A percentile compares a stretch with the other conserved stretches of the same genome.
These are phyloP conservation scores for Acrobasis consociella DNA, from an alignment of 2,888 invertebrate genomes.

Conservation along the genomic window DNA sequence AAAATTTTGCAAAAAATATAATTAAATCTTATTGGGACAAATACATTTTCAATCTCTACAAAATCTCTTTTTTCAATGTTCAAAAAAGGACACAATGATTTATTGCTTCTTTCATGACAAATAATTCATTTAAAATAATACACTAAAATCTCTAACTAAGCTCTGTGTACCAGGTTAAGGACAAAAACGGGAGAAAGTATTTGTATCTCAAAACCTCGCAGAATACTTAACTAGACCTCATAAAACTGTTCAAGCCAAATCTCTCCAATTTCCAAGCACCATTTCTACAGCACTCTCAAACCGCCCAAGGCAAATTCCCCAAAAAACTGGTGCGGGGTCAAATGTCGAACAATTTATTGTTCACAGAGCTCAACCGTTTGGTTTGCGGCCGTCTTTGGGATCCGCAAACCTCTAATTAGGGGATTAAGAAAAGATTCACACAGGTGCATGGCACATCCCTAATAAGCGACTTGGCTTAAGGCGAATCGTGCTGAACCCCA, in stretches of 20 bases:
- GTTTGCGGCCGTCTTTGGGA: slow-evolving; percentile 72
- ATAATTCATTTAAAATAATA: too few species aligned
- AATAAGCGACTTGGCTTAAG: slow-evolving; percentile 78
- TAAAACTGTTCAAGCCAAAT: slow-evolving; percentile 12
- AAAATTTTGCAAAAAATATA: too few species aligned
- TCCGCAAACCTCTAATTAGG: slow-evolving; percentile 82
- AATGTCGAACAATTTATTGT: slow-evolving; percentile 83
- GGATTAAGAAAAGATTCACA: slow-evolving; percentile 82
- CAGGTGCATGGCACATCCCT: slow-evolving; percentile 77
- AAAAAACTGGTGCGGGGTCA: slow-evolving; percentile 74
- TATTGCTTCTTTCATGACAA: too few species aligned
- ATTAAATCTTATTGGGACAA: too few species aligned
- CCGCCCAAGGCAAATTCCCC: slow-evolving; percentile 75
- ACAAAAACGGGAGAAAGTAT: too few species aligned
- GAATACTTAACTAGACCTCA: too few species aligned
- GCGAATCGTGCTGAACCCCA: slow-evolving; percentile 71
- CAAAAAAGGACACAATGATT: too few species aligned
- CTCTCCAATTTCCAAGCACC: slow-evolving; percentile 49
- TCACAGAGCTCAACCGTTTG: slow-evolving; percentile 74
- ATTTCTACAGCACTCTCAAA: slow-evolving; percentile 43
- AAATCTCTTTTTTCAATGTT: too few species aligned
- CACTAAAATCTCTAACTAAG: too few species aligned
- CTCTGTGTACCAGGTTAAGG: too few species aligned
- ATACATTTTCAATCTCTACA: too few species aligned
- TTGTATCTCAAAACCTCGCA: too few species aligned